Evolutionary conservation across 2,113 vertebrate species (phyloP), one percentile per base, ranked within the genome.

Genomic region (Syngnathoides biaculeatus): DNA sequence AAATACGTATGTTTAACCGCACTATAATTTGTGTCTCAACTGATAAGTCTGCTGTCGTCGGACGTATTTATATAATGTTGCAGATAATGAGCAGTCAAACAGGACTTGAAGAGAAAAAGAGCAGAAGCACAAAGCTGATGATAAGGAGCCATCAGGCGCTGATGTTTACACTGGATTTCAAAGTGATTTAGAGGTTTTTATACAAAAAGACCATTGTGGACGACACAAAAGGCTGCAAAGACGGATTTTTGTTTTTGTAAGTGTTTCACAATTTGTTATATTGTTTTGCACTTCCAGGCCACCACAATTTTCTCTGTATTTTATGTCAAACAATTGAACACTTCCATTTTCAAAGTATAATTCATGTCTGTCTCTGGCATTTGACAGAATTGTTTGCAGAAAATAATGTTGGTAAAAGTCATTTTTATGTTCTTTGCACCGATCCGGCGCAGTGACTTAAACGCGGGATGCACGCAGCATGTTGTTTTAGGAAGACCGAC

Each of bases 121-220:
- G 60, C 20, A 4, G 58, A 63, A 39, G 39, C 9, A 63, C 26
- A 38, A 20, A 52, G 26, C 40, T 48, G 48, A 39, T 35, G 48
- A 50, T 42, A 64, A 59, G 52, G 59, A 50, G 42, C 57, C 14
- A 48, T 13, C 13, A 27, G 45, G 26, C 14, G 7, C 55, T 63
- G 15, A 30, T 55, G n/a, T 57, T 67, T 67, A 27, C 42, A 63
- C 1, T 26, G n/a, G 24, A 67, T 6, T 22, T 53, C 10, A 15
- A 35, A 52, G 10, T 48, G 6, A 66, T 62, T 20, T 42, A 69
- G 42, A 64, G 30, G 52, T 64, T 73, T 45, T 15, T 61, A n/a
- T n/a, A n/a, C 30, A 61, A 57, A 27, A 47, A 40, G 13, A 60
- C 40, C 38, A 26, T 8, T 43, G 6, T 27, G 27, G 26, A 42